Conservation (phyloP, 2,888 invertebrate genomes). For the Margaritifera margaritifera region DNA sequence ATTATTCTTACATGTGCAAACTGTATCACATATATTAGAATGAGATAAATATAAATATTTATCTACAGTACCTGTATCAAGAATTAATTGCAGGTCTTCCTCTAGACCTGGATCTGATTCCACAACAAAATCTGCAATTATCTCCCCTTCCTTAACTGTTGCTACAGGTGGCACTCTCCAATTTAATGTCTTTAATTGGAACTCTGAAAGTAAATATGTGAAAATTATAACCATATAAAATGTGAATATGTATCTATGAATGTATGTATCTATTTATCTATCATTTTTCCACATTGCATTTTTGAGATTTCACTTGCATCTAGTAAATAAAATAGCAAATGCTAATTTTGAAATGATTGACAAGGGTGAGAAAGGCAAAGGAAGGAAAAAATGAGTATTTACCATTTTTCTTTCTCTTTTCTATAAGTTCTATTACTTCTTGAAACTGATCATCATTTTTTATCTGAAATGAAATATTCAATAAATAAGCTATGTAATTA, state of each 20-base stretch:
- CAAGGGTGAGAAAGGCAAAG: neutral
- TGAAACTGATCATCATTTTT: neutral
- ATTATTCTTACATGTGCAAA: too few relatives aligned
- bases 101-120: slow-evolving; percentile 44
- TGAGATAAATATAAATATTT: too few relatives aligned
- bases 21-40: too few relatives aligned
- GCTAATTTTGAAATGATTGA: too few relatives aligned
- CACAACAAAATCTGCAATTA: slow-evolving; percentile 51
- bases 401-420: too few relatives aligned
- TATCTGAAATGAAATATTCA: neutral
- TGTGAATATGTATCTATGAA: neutral
- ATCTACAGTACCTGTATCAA: slow-evolving; percentile 21
- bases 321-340: too few relatives aligned
- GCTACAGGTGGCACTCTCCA: slow-evolving; percentile 49
- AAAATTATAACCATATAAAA: neutral
- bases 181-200: slow-evolving; percentile 41
- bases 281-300: too few relatives aligned
- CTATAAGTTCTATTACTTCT: too few relatives aligned
- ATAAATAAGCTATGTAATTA: neutral
- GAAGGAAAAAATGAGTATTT: neutral
- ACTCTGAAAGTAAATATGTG: slow-evolving; percentile 36
- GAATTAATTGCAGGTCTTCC: slow-evolving; percentile 36
- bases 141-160: slow-evolving; percentile 34
- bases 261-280: neutral
- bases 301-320: too few relatives aligned